A percentile compares a stretch with the other conserved stretches of the same genome.
Conservation (phyloP, 2,888 invertebrate species). For the Eupithecia exiguata region DNA sequence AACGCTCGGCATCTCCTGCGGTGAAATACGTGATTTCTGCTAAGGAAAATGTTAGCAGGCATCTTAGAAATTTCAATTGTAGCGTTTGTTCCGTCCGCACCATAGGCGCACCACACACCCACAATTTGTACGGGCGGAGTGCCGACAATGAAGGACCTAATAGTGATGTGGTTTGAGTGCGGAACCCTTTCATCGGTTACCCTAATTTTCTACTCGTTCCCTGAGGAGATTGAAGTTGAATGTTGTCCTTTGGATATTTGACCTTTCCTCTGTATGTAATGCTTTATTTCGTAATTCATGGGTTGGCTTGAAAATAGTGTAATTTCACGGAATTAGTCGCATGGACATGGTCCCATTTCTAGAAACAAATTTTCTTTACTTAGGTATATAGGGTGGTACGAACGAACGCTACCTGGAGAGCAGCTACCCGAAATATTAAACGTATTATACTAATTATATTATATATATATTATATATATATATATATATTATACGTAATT, state of each 20-base stretch:
- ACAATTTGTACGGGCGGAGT: conserved; percentile 74
- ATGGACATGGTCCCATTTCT: neutral
- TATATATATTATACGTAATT: too few relatives aligned
- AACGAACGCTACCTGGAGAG: too few relatives aligned
- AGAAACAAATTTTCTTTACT: neutral
- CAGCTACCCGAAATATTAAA: too few relatives aligned
- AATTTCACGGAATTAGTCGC: neutral
- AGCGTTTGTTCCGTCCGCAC: conserved; percentile 72
- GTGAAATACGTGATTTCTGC: conserved; percentile 73
- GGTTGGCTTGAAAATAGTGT: neutral
- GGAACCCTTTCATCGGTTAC: conserved; percentile 15
- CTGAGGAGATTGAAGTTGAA: conserved; percentile 14
- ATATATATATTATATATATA: too few relatives aligned
- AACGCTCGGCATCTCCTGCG: conserved; percentile 63
- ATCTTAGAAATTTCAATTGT: conserved; percentile 82
- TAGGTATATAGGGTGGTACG: too few relatives aligned
- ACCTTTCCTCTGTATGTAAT: neutral
- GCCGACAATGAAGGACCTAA: conserved; percentile 64
- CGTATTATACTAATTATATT: too few relatives aligned
- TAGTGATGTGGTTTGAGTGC: conserved; percentile 30
- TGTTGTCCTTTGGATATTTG: conserved; percentile 14
- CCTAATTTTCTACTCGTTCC: conserved; percentile 13
- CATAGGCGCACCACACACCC: conserved; percentile 56
- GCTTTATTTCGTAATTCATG: neutral
- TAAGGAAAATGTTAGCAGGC: conserved; percentile 76